Percentiles rank a stretch among this genome's conserved stretches.
Evolutionary conservation across 2,797 vertebrate species (phyloP).

Genomic region (Enteromius radiatus): DNA sequence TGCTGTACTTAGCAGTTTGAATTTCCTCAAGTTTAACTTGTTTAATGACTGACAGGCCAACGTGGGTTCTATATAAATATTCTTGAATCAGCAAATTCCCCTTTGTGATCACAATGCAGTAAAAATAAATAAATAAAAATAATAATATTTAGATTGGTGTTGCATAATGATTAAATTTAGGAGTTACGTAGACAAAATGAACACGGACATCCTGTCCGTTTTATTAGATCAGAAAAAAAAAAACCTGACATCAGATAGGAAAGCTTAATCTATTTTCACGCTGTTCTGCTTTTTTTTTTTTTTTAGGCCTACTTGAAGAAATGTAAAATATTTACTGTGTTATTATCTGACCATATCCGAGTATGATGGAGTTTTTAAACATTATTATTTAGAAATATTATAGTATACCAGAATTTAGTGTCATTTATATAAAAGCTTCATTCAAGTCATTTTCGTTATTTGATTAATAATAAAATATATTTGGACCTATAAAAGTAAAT

Average conservation of each 20-base stretch:
- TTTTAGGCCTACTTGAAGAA: too few relatives aligned
- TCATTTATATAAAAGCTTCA: neutral
- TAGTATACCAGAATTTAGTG: neutral
- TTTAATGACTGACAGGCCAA: neutral
- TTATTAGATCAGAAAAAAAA: constrained; percentile 15
- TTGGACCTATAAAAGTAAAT: neutral
- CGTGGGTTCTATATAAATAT: neutral
- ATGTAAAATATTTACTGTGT: neutral
- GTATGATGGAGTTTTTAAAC: neutral
- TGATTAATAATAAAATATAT: neutral
- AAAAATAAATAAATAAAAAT: neutral
- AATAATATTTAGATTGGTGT: neutral
- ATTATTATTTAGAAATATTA: neutral
- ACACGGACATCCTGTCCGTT: neutral
- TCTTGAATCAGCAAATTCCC: constrained; percentile 1
- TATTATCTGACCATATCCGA: neutral
- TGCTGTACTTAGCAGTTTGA: neutral
- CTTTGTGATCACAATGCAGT: neutral
- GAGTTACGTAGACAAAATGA: neutral
- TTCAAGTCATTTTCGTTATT: neutral
- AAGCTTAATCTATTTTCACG: constrained; percentile 1
- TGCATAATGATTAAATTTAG: neutral
- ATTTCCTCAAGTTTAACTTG: neutral
- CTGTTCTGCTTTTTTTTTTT: neutral
- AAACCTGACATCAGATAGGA: neutral